phyloP scores from a whole-genome alignment of 2,113 vertebrate genomes.

The Chrysochloris asiatica region DNA sequence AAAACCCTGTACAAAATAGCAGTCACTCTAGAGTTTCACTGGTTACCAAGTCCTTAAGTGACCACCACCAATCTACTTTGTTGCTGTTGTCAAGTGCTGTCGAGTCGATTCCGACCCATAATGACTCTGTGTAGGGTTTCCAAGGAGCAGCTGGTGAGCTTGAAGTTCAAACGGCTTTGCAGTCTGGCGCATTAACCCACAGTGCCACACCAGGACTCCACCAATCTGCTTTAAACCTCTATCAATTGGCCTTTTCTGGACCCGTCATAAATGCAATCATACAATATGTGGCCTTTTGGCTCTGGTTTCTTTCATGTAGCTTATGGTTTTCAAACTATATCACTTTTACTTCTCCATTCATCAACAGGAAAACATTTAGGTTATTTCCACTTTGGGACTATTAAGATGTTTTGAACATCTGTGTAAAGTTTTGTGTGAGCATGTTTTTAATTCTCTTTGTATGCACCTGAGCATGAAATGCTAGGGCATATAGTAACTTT shows the following conservation, averaged over 20 bases:
- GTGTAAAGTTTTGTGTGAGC: not conserved
- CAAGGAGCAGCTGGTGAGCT: too few relatives aligned
- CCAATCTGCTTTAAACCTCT: not conserved
- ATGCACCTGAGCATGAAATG: not conserved
- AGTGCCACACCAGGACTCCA: too few relatives aligned
- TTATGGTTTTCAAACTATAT: not conserved
- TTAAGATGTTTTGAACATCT: not conserved
- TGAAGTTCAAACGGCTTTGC: too few relatives aligned
- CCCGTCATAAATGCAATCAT: not conserved
- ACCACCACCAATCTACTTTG: too few relatives aligned
- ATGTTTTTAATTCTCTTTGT: conserved; percentile 1
- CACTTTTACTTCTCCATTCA: not conserved
- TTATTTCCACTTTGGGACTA: not conserved
- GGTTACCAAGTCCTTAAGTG: not conserved
- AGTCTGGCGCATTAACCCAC: too few relatives aligned
- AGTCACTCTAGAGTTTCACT: not conserved
- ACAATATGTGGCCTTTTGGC: not conserved
- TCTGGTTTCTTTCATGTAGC: not conserved
- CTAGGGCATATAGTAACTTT: not conserved
- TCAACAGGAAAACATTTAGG: not conserved
- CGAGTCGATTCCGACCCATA: too few relatives aligned
- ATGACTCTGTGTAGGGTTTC: too few relatives aligned
- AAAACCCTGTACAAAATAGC: conserved; percentile 5
- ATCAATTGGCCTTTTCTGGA: not conserved
- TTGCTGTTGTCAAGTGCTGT: too few relatives aligned